Evolutionary conservation across 2,797 vertebrate species (phyloP).

Genomic region (Pangasius macronema): DNA sequence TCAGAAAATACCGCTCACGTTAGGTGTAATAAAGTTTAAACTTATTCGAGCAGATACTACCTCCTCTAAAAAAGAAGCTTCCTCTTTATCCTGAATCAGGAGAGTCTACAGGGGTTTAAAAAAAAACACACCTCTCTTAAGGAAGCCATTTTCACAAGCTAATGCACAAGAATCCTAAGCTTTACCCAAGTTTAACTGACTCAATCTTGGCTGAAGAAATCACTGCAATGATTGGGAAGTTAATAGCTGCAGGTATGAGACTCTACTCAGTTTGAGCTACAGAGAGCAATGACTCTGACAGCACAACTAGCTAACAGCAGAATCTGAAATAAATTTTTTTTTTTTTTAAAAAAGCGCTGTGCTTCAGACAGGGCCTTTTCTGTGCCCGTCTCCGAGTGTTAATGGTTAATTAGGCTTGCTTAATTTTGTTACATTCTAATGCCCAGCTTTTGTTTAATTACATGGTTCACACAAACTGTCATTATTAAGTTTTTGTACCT

Average conservation of each 20-base stretch:
- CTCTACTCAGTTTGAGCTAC: no score
- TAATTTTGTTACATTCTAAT: not conserved
- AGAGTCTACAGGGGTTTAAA: not conserved
- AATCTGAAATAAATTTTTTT: not conserved
- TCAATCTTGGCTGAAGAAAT: no score
- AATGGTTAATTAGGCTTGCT: not conserved
- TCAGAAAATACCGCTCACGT: not conserved
- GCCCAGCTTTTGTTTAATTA: not conserved
- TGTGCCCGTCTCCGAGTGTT: not conserved
- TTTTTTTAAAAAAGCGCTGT: not conserved
- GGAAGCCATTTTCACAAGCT: not conserved
- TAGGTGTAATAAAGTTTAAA: not conserved
- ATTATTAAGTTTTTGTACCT: not conserved
- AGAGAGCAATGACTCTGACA: not conserved
- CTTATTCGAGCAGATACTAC: no score
- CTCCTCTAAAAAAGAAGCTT: not conserved
- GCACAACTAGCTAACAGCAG: not conserved
- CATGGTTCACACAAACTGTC: not conserved
- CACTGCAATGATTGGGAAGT: not conserved
- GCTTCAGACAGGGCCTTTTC: not conserved
- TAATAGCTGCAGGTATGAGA: not conserved
- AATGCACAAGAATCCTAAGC: not conserved
- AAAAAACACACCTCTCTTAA: not conserved
- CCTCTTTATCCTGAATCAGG: not conserved
- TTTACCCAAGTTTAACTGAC: no score